Percentiles rank a stretch among this genome's conserved stretches.
These are phyloP conservation scores for Chloropsis cyanopogon DNA, from an alignment of 2,113 vertebrate species.

Conservation along the genomic window DNA sequence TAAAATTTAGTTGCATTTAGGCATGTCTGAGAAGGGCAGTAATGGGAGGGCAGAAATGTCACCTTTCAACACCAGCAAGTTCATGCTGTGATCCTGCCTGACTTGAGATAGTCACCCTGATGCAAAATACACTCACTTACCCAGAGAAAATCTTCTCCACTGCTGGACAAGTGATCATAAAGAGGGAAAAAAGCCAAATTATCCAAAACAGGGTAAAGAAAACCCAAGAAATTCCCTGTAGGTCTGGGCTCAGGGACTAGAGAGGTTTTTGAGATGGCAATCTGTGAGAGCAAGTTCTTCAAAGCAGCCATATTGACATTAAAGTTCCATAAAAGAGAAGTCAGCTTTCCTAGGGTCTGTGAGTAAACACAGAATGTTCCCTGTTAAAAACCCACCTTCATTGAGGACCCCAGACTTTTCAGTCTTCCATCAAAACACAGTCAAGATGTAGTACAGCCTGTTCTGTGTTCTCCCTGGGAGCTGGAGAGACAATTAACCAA, in stretches of 20 bases:
- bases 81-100: not conserved
- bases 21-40: not conserved
- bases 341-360: not conserved
- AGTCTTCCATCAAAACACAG: not conserved
- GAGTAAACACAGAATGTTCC: not conserved
- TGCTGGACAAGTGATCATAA: not conserved
- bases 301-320: not conserved
- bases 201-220: not conserved
- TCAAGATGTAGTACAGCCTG: not conserved
- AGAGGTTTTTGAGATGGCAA: not conserved
- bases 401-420: not conserved
- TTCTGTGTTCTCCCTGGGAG: not conserved
- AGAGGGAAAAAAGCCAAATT: not conserved
- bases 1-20: not conserved
- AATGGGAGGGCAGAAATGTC: not conserved
- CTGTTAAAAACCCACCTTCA: not conserved
- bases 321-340: not conserved
- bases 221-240: not conserved
- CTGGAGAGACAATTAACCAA: not conserved
- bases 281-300: not conserved
- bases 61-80: not conserved
- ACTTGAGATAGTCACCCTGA: not conserved
- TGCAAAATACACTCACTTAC: not conserved
- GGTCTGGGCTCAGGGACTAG: not conserved
- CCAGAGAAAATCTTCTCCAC: not conserved